Conservation (phyloP, 2,797 vertebrate genomes). For the Catharus ustulatus region DNA sequence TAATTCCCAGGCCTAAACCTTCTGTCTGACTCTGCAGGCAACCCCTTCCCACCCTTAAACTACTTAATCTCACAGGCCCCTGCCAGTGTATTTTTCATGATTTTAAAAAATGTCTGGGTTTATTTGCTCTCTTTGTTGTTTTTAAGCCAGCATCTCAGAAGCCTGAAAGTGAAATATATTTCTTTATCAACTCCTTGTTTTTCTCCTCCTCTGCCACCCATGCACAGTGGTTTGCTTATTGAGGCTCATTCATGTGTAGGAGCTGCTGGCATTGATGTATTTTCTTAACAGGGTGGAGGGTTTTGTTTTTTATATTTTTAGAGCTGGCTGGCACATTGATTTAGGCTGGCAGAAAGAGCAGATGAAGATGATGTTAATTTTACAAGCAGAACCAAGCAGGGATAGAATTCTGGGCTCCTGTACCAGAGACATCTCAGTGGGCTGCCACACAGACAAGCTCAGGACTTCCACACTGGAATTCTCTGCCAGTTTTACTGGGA, state of each 20-base stretch:
- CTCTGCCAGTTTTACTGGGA: not conserved
- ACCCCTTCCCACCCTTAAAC: not conserved
- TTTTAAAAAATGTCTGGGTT: not conserved
- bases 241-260: slow-evolving; percentile 48
- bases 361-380: slow-evolving; percentile 37
- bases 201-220: slow-evolving; percentile 48
- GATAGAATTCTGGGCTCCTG: not conserved
- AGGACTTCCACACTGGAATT: not conserved
- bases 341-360: not conserved
- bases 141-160: not conserved
- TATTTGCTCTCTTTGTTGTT: slow-evolving; percentile 15
- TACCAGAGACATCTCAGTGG: not conserved
- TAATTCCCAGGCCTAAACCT: not conserved
- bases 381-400: not conserved
- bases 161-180: slow-evolving; percentile 41
- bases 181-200: slow-evolving; percentile 51
- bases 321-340: slow-evolving; percentile 21
- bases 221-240: slow-evolving; percentile 49
- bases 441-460: not conserved
- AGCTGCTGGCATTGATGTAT: slow-evolving; percentile 62
- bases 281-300: not conserved
- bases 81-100: not conserved
- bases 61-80: not conserved
- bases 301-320: not conserved
- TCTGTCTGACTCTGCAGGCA: not conserved